Evolutionary conservation across 92 coral and sea anemone species (phyloP).

Genomic region (Hydrozoanthus gracilis): DNA sequence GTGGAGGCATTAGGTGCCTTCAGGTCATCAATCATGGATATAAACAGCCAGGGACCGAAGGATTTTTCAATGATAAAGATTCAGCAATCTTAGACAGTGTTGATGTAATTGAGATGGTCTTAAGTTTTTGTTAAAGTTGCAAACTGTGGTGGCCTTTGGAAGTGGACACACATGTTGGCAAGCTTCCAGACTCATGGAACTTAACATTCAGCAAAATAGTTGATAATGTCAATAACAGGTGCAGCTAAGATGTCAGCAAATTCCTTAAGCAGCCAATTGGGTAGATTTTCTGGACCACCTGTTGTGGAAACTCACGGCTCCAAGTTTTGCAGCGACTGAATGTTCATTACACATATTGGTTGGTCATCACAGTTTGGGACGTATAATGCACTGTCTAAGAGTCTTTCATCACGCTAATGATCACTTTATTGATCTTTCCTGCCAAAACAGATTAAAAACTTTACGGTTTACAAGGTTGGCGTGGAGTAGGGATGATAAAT

Average conservation of each 20-base stretch:
- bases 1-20: constrained; percentile 46
- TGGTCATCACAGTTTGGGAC: too few relatives aligned
- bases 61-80: constrained; percentile 25
- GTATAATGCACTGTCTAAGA: neutral
- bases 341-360: too few relatives aligned
- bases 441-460: neutral
- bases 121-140: neutral
- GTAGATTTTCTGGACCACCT: constrained; percentile 60
- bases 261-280: constrained; percentile 57
- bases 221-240: constrained; percentile 55
- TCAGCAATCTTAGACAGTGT: constrained; percentile 51
- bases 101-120: neutral
- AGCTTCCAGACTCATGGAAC: constrained; percentile 30
- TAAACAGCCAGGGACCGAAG: neutral
- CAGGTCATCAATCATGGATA: constrained; percentile 63
- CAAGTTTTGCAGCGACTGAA: too few relatives aligned
- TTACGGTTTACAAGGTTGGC: too few relatives aligned
- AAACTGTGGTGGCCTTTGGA: constrained; percentile 29
- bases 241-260: constrained; percentile 12
- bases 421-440: constrained; percentile 55
- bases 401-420: too few relatives aligned
- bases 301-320: too few relatives aligned
- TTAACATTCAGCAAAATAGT: constrained; percentile 19
- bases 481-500: too few relatives aligned
- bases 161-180: constrained; percentile 53